These are phyloP conservation scores for Neomicropteryx cornuta DNA, from an alignment of 1,140 invertebrate genomes.

Conservation along the genomic window DNA sequence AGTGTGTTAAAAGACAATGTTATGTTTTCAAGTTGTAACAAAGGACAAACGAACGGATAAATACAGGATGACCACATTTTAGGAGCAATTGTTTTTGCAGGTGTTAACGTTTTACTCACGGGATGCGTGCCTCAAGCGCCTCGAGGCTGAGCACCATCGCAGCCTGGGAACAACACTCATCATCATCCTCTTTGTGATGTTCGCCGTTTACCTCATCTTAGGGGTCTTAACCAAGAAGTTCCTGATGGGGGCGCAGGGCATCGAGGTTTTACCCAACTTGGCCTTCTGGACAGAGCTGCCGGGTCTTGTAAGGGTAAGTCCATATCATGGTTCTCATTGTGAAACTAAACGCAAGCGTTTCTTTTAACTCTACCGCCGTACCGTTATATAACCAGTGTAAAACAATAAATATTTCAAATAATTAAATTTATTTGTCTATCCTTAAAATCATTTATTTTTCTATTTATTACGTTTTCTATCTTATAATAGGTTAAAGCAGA, in stretches of 20 bases:
- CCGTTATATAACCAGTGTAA: not conserved
- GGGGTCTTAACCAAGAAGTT: slow-evolving; percentile 42
- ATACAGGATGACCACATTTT: no score
- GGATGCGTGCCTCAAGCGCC: slow-evolving; percentile 25
- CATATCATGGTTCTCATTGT: slow-evolving; percentile 5
- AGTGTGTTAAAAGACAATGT: no score
- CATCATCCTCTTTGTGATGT: slow-evolving; percentile 33
- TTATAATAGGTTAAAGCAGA: no score
- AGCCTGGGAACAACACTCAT: slow-evolving; percentile 32
- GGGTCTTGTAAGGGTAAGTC: slow-evolving; percentile 38
- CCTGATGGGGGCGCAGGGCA: slow-evolving; percentile 41
- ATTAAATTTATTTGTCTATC: no score
- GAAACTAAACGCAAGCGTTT: not conserved
- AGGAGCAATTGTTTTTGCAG: slow-evolving; percentile 28
- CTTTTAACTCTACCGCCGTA: not conserved
- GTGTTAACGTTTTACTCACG: slow-evolving; percentile 30
- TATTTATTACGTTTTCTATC: no score
- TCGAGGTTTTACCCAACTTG: slow-evolving; percentile 44
- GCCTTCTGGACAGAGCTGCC: slow-evolving; percentile 44
- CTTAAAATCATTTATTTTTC: no score
- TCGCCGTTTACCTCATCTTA: slow-evolving; percentile 31
- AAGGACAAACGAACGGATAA: no score
- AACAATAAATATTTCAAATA: not conserved
- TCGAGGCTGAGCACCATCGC: slow-evolving; percentile 20
- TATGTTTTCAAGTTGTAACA: no score